Conservation (phyloP, 2,113 vertebrate species). For the Zosterops pallidus region DNA sequence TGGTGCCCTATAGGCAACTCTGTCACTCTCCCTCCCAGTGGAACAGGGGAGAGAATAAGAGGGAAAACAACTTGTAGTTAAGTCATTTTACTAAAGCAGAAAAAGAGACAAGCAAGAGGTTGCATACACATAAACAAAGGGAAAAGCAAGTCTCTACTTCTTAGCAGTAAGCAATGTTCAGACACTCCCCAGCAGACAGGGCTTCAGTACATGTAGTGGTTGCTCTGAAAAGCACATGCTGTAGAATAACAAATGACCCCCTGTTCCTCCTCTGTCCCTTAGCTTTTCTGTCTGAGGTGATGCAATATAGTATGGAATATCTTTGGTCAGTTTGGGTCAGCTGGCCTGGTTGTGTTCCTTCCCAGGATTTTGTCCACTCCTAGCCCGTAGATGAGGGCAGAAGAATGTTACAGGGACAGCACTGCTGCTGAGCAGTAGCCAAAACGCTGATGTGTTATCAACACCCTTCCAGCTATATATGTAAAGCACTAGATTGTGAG, state of each 20-base stretch:
- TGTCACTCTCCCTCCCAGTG: neutral
- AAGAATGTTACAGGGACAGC: too few species aligned
- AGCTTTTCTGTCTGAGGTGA: neutral
- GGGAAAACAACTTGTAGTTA: neutral
- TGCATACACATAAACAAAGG: neutral
- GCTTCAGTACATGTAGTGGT: neutral
- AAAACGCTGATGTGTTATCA: neutral
- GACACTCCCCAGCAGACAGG: rapidly evolving
- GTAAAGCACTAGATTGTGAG: neutral
- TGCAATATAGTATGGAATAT: neutral
- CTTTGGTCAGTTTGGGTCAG: neutral
- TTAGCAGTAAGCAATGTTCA: neutral
- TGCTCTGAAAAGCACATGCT: rapidly evolving
- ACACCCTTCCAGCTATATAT: too few species aligned
- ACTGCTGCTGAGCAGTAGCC: neutral
- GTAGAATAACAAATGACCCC: neutral
- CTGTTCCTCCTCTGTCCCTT: neutral
- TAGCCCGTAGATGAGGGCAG: too few species aligned
- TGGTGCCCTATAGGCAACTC: neutral
- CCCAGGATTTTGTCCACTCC: neutral
- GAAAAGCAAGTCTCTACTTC: neutral
- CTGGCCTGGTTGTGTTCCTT: too few species aligned
- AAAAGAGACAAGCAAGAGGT: neutral
- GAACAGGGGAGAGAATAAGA: neutral
- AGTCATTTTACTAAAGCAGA: neutral